phyloP scores from a whole-genome alignment of 2,113 vertebrate genomes.

The Seriola dumerili region DNA sequence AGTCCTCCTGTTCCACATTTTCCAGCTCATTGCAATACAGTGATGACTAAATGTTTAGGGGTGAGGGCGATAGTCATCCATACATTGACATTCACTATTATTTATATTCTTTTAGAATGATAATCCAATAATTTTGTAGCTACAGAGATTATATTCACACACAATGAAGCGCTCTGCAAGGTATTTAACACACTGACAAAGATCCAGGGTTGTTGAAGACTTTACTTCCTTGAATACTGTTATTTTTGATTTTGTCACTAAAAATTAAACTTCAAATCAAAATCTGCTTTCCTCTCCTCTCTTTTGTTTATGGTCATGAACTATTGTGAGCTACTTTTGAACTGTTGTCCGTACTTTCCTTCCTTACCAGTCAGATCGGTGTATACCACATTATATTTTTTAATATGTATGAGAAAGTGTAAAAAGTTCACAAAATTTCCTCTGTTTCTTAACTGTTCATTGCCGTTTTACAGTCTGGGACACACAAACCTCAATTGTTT shows the following conservation, averaged over 20 bases:
- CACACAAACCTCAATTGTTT: no score
- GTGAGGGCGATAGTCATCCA: constrained; percentile 41
- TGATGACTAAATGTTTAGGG: constrained; percentile 42
- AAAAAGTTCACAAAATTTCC: no score
- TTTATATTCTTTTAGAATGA: constrained; percentile 62
- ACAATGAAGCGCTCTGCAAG: constrained; percentile 54
- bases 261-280: constrained; percentile 68
- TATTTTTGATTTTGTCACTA: constrained; percentile 77
- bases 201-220: constrained; percentile 71
- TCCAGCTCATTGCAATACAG: constrained; percentile 63
- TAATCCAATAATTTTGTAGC: constrained; percentile 71
- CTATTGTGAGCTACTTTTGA: not conserved
- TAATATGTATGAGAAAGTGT: no score
- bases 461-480: no score
- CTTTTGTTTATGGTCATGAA: not conserved
- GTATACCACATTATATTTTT: no score
- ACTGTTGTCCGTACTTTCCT: no score
- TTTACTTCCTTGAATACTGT: constrained; percentile 72
- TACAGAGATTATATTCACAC: constrained; percentile 70
- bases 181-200: constrained; percentile 61
- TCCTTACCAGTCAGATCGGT: no score
- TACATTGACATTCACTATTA: constrained; percentile 46
- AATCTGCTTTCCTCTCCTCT: constrained; percentile 10
- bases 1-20: constrained; percentile 33
- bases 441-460: no score